Base-by-base conservation (phyloP, 2,113 vertebrate genomes). In the Solea senegalensis region DNA sequence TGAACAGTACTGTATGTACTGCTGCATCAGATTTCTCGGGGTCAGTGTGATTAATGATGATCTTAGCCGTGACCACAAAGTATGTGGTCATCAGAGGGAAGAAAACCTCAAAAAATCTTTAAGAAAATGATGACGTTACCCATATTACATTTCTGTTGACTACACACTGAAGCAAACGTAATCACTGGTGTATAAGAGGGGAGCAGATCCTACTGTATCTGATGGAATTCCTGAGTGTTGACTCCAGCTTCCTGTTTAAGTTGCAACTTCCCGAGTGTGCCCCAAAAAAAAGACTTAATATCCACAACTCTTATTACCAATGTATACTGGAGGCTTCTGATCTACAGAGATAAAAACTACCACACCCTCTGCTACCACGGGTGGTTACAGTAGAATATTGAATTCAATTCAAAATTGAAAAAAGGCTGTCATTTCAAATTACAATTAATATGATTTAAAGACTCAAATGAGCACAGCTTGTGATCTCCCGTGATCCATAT, bases 231-330 rank as follows among this genome's bases (percentile, higher is more conserved):
- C 85, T 83, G 76, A 89, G 80, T 10, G 66, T 78, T 90, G 83
- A 90, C 81, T 74, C 85, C 80, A 86, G 78, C 81, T 92, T 94
- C 92, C 92, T 93, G 89, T 89, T 91, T 80, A 82, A 89, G 80
- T 88, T 89, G 57, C 48, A 79, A 86, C 86, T 89, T 91, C 90
- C 90, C 90, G 85, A 85, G 66, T 81, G 64, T 63, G 72, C 34
- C 72, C 78, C 75, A 39, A 16, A 64, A 65, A 74, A 78, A 72
- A 45, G 41, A 72, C 39, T 69, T 74, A 45, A 45, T 45, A 40
- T 71, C 64, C 46, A 48, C 12, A 3, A 53, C 56, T 48, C 39
- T 65, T 41, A 62, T 39, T 68, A 10, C 44, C 54, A 76, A 50
- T 0, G 5, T 34, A 57, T 16, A 41, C 14, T 55, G 53, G 73